Conservation (phyloP, 2,888 invertebrate genomes). For the Dolichomitus sp. region DNA sequence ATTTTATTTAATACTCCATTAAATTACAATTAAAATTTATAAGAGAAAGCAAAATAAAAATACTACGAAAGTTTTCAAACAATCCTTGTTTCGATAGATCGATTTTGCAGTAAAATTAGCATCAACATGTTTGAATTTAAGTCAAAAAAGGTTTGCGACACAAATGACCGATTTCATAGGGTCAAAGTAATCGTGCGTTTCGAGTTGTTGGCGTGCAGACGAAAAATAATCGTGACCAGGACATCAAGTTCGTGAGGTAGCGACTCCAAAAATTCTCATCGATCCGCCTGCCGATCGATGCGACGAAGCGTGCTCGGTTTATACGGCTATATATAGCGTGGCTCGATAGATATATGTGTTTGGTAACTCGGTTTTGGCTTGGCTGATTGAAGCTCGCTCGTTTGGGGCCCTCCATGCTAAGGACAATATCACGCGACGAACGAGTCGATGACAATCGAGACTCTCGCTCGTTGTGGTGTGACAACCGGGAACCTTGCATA, state of each 20-base stretch:
- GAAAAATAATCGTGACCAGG: conserved; percentile 42
- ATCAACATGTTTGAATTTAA: not conserved
- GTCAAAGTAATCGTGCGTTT: conserved; percentile 18
- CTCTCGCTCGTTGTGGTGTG: conserved; percentile 57
- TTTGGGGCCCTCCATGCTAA: conserved; percentile 73
- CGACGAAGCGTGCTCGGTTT: conserved; percentile 39
- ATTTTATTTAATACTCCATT: not conserved
- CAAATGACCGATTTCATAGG: conserved; percentile 9
- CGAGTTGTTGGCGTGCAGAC: conserved; percentile 57
- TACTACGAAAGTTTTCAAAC: too few species aligned
- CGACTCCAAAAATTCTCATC: conserved; percentile 62
- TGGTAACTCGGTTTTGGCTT: conserved; percentile 61
- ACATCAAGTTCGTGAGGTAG: conserved; percentile 54
- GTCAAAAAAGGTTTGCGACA: not conserved
- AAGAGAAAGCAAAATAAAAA: too few species aligned
- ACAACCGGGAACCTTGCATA: conserved; percentile 75
- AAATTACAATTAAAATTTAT: not conserved
- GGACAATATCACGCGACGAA: conserved; percentile 83
- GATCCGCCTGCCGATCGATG: conserved; percentile 71
- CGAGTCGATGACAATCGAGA: conserved; percentile 83
- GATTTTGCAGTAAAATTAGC: not conserved
- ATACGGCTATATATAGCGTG: conserved; percentile 26
- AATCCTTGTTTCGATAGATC: too few species aligned
- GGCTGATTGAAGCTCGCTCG: conserved; percentile 58
- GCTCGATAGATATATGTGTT: not conserved